Conservation (phyloP, 2,113 vertebrate genomes). For the Mustelus asterias region DNA sequence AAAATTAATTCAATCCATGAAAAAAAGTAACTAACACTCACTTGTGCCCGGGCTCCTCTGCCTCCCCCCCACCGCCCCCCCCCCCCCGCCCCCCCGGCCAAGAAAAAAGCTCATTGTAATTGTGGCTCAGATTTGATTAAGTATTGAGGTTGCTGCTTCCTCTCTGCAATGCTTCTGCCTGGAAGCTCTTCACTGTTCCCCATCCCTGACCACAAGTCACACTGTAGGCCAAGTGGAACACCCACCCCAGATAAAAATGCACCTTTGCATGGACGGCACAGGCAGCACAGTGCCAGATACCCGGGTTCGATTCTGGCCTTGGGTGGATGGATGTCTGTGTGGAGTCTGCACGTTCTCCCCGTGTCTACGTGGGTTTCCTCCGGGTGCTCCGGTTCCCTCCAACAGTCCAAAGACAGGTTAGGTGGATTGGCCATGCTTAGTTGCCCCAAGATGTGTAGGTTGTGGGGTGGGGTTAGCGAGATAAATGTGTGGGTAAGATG, state of each 20-base stretch:
- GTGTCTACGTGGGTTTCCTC: too few relatives aligned
- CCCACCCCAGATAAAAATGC: neutral
- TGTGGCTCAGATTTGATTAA: neutral
- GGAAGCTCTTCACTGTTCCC: neutral
- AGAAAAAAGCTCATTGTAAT: neutral
- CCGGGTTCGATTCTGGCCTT: too few relatives aligned
- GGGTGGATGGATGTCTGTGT: too few relatives aligned
- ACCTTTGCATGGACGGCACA: neutral
- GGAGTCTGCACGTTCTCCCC: too few relatives aligned
- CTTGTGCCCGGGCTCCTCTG: neutral
- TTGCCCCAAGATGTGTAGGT: too few relatives aligned
- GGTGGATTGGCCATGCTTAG: too few relatives aligned
- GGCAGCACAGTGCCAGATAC: neutral
- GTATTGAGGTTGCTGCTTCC: neutral
- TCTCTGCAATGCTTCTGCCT: neutral
- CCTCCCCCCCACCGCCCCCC: neutral
- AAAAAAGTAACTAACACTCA: neutral
- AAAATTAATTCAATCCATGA: neutral
- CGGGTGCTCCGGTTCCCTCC: too few relatives aligned
- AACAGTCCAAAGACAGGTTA: too few relatives aligned
- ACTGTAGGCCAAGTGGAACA: neutral
- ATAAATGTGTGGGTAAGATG: too few relatives aligned
- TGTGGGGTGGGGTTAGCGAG: too few relatives aligned
- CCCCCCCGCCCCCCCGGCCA: neutral
- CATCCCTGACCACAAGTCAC: neutral